Percentiles rank a stretch among this genome's conserved stretches.
phyloP scores from a whole-genome alignment of 2,113 vertebrate genomes.

The Ancistrus triradiatus region DNA sequence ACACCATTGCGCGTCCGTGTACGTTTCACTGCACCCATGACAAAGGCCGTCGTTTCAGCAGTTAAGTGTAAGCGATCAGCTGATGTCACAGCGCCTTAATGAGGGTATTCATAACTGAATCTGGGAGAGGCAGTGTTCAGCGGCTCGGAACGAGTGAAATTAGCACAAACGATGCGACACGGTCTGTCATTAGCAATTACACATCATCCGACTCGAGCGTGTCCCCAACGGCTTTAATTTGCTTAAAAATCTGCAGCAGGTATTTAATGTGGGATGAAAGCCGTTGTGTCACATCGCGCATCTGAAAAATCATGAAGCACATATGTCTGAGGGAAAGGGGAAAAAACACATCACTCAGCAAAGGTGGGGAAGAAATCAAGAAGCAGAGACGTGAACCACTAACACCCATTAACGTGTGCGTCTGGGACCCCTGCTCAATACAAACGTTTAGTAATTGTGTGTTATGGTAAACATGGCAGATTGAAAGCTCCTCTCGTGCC shows the following conservation, averaged over 20 bases:
- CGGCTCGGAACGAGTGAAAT: conserved; percentile 63
- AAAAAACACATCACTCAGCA: conserved; percentile 43
- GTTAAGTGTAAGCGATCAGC: conserved; percentile 60
- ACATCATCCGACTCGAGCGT: conserved; percentile 54
- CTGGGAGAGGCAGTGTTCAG: conserved; percentile 52
- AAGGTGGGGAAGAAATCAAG: conserved; percentile 50
- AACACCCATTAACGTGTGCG: conserved; percentile 60
- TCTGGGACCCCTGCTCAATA: conserved; percentile 49
- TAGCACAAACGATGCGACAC: conserved; percentile 69
- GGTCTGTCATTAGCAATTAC: conserved; percentile 68
- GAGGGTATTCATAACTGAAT: conserved; percentile 51
- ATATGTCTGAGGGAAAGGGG: conserved; percentile 56
- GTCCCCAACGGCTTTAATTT: conserved; percentile 66
- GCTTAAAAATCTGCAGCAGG: conserved; percentile 62
- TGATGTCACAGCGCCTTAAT: conserved; percentile 58
- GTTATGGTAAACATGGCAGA: conserved; percentile 27
- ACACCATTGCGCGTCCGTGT: neutral
- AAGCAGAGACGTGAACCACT: conserved; percentile 38
- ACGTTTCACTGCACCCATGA: conserved; percentile 13
- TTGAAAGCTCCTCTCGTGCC: conserved; percentile 14
- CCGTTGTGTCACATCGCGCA: conserved; percentile 43
- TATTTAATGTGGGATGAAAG: conserved; percentile 69
- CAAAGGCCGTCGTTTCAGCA: too few species aligned
- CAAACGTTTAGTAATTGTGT: conserved; percentile 59
- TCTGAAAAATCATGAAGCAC: conserved; percentile 57